Percentiles rank a stretch among this genome's conserved stretches.
Conservation (phyloP, 2,888 invertebrate species). For the Drosophila birchii region DNA sequence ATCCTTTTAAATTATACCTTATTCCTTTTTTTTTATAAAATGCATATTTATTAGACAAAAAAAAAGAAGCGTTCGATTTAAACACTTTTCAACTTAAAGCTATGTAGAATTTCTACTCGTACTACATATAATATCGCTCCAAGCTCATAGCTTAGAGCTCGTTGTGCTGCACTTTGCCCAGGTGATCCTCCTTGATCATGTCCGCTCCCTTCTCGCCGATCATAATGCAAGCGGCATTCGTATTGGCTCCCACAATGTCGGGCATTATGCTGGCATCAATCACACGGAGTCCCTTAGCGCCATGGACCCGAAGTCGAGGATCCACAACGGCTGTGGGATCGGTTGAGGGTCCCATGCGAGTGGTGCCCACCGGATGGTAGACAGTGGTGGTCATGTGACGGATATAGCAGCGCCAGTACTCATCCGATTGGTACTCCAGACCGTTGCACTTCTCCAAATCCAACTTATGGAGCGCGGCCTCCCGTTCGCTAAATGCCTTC, state of each 20-base stretch:
- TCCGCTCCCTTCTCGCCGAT: slow-evolving; percentile 89
- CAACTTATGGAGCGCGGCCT: slow-evolving; percentile 86
- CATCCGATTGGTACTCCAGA: slow-evolving; percentile 89
- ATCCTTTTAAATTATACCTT: neutral
- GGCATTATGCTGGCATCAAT: slow-evolving; percentile 90
- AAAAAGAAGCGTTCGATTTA: neutral
- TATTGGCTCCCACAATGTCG: slow-evolving; percentile 87
- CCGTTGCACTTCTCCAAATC: slow-evolving; percentile 92
- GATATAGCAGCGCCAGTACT: slow-evolving; percentile 94
- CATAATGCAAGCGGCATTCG: slow-evolving; percentile 88
- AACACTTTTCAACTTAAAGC: slow-evolving; percentile 11
- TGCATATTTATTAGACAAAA: slow-evolving; percentile 14
- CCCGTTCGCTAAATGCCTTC: slow-evolving; percentile 83
- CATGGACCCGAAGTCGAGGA: slow-evolving; percentile 86
- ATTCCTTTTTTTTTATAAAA: neutral
- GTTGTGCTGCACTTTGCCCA: slow-evolving; percentile 42
- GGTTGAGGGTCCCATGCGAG: slow-evolving; percentile 87
- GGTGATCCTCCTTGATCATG: slow-evolving; percentile 86
- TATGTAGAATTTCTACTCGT: slow-evolving; percentile 10
- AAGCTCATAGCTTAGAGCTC: slow-evolving; percentile 45
- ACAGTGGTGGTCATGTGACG: slow-evolving; percentile 91
- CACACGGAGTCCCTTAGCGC: slow-evolving; percentile 86
- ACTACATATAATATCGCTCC: slow-evolving; percentile 21
- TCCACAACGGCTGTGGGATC: slow-evolving; percentile 86
- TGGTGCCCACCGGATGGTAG: slow-evolving; percentile 90